A percentile compares a stretch with the other conserved stretches of the same genome.
Conservation (phyloP, 1,140 invertebrate genomes). For the Zaprionus ghesquierei region DNA sequence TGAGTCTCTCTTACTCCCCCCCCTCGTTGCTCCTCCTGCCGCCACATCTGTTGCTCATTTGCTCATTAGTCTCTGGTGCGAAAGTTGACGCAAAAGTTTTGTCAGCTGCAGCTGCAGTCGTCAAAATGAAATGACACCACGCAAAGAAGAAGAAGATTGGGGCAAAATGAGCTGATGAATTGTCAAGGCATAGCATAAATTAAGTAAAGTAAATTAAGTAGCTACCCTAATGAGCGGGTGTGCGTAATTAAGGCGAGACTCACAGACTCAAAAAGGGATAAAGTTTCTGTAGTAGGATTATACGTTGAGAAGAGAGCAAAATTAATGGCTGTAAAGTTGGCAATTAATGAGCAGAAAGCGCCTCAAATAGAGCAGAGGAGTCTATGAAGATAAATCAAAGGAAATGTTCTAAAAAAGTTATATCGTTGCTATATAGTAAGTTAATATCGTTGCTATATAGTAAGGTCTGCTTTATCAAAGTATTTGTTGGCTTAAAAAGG, state of each 20-base stretch:
- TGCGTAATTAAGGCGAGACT: slow-evolving; percentile 13
- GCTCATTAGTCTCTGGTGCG: slow-evolving; percentile 54
- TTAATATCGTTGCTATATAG: no score
- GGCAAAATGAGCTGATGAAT: not conserved
- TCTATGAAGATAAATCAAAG: no score
- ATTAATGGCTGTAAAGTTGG: not conserved
- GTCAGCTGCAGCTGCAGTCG: slow-evolving; percentile 34
- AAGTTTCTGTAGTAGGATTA: not conserved
- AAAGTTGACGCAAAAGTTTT: slow-evolving; percentile 47
- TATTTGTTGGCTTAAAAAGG: no score
- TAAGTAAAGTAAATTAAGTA: not conserved
- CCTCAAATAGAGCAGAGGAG: not conserved
- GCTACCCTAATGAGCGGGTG: not conserved
- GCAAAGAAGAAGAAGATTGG: not conserved
- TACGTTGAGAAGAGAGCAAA: not conserved
- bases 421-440: no score
- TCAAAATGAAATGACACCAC: slow-evolving; percentile 1
- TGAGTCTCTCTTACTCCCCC: not conserved
- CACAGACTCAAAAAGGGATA: not conserved
- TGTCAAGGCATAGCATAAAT: slow-evolving; percentile 17
- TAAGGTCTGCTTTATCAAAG: no score
- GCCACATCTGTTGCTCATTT: slow-evolving; percentile 9
- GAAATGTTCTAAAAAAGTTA: no score
- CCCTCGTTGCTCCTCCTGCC: not conserved
- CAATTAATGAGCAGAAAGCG: not conserved